phyloP scores from a whole-genome alignment of 1,140 invertebrate species.

The Periplaneta americana region DNA sequence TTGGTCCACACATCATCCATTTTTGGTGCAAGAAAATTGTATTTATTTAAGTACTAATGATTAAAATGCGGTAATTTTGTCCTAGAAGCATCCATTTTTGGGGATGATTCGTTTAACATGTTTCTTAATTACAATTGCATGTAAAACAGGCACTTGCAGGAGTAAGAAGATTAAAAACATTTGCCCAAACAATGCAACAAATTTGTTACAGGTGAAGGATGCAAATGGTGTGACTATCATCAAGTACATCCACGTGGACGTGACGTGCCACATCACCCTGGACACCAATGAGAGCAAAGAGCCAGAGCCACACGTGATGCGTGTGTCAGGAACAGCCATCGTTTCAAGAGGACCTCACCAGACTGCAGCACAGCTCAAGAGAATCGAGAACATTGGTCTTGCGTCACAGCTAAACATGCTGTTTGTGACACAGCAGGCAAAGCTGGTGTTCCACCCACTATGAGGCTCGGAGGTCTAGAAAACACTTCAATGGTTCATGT shows the following conservation, averaged over 20 bases:
- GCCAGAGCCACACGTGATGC: slow-evolving; percentile 52
- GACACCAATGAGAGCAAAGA: slow-evolving; percentile 43
- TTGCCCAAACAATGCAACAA: no score
- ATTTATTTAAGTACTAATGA: no score
- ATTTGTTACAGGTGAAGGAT: slow-evolving; percentile 19
- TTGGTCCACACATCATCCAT: no score
- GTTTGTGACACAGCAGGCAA: slow-evolving; percentile 52
- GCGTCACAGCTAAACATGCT: slow-evolving; percentile 58
- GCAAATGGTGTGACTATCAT: slow-evolving; percentile 43
- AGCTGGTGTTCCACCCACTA: slow-evolving; percentile 45
- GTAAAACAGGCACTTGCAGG: no score
- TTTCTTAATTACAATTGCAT: no score
- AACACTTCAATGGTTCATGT: background rate
- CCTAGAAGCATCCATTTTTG: no score
- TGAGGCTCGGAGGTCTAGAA: background rate
- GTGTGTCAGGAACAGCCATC: slow-evolving; percentile 57
- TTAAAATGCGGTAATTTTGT: no score
- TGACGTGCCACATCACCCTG: slow-evolving; percentile 55
- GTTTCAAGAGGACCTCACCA: slow-evolving; percentile 49
- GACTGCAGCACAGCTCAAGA: slow-evolving; percentile 43
- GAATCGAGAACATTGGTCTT: slow-evolving; percentile 57
- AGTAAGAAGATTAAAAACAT: no score
- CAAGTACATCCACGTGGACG: slow-evolving; percentile 58
- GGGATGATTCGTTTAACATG: no score
- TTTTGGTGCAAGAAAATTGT: no score